phyloP scores from a whole-genome alignment of 2,888 invertebrate species.

The Troides aeacus region DNA sequence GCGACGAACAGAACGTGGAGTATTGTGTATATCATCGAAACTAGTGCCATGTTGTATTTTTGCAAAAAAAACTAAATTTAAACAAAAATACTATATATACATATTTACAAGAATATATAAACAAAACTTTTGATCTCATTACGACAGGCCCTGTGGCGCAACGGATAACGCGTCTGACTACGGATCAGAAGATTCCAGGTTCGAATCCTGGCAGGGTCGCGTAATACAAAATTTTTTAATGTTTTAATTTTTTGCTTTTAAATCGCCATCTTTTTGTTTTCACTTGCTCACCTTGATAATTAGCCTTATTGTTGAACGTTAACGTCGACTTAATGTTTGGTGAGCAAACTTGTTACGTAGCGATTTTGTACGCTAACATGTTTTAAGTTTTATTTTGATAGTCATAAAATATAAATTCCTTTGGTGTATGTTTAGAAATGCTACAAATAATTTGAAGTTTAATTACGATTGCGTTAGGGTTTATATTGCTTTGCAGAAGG shows the following conservation, averaged over 20 bases:
- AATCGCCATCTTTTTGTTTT: constrained; percentile 32
- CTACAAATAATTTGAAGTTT: constrained; percentile 35
- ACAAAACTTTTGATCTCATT: constrained; percentile 31
- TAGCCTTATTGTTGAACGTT: constrained; percentile 56
- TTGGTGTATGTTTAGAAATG: constrained; percentile 32
- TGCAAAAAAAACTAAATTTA: too few species aligned
- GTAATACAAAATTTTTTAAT: constrained; percentile 16
- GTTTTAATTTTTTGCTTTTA: constrained; percentile 34
- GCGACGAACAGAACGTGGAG: too few species aligned
- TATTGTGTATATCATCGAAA: too few species aligned
- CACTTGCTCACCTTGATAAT: constrained; percentile 51
- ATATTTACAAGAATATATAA: neutral
- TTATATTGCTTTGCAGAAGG: constrained; percentile 33
- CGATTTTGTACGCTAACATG: constrained; percentile 38
- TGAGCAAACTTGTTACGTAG: constrained; percentile 54
- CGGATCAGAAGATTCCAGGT: constrained; percentile 85
- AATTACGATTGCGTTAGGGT: constrained; percentile 30
- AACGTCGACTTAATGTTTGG: constrained; percentile 63
- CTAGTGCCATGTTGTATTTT: too few species aligned
- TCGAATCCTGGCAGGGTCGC: constrained; percentile 83
- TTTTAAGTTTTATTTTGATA: constrained; percentile 43
- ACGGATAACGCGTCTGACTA: constrained; percentile 86
- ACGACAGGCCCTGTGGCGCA: constrained; percentile 81
- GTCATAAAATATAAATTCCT: constrained; percentile 46
- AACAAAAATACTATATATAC: neutral